phyloP scores from a whole-genome alignment of 2,113 vertebrate genomes.

The Larimichthys polyactis region DNA sequence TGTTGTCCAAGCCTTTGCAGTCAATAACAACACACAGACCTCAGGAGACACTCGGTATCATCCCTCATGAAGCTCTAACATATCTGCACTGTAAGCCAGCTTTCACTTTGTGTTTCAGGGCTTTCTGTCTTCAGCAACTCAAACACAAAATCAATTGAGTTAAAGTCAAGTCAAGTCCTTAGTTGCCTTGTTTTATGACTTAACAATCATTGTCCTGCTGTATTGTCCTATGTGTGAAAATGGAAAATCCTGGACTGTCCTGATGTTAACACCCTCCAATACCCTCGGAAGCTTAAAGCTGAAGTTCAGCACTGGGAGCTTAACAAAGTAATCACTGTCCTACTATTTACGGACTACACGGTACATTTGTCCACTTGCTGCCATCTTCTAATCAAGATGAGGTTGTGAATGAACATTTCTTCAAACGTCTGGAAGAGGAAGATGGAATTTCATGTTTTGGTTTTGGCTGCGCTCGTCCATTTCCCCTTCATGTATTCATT shows the following conservation, averaged over 20 bases:
- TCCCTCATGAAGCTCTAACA: neutral
- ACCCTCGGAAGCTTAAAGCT: conserved; percentile 12
- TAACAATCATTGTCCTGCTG: neutral
- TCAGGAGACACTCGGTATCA: neutral
- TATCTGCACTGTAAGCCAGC: neutral
- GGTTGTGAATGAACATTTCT: conserved; percentile 4
- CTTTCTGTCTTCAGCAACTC: neutral
- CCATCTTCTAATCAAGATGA: conserved; percentile 37
- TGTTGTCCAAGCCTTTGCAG: neutral
- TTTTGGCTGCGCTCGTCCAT: conserved; percentile 19
- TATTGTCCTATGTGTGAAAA: neutral
- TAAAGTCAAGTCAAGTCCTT: neutral
- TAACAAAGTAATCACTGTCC: conserved; percentile 40
- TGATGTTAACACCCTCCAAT: conserved; percentile 19
- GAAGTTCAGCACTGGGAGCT: conserved; percentile 35
- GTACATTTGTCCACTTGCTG: conserved; percentile 31
- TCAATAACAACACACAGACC: conserved; percentile 10
- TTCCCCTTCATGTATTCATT: conserved; percentile 57
- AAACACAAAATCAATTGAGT: neutral
- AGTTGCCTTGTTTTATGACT: neutral
- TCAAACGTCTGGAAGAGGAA: conserved; percentile 16
- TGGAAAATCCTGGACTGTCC: neutral
- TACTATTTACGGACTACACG: conserved; percentile 22
- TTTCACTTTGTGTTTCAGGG: neutral
- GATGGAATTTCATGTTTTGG: conserved; percentile 43